Base-by-base conservation (phyloP, 2,797 vertebrate species). In the Microctenopoma stevenorrisi region DNA sequence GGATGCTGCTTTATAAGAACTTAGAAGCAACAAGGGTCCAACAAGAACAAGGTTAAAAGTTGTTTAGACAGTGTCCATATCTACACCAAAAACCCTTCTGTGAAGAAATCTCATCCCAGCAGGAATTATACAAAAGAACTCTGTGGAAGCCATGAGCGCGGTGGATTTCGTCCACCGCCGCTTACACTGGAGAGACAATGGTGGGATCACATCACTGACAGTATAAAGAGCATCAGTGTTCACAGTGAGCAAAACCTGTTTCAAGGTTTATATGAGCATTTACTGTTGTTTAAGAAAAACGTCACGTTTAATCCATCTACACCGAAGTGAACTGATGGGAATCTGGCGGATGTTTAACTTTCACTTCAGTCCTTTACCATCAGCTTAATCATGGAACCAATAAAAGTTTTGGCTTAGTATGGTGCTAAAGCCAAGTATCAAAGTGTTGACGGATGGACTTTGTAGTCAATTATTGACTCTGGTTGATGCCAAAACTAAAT, bases 371-470 rank as follows among this genome's bases (percentile, higher is more conserved):
- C 8, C 4, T 18, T 64, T 15, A 52, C 0, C 38, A 16, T 28
- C 37, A 15, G 15, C 12, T 4, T 58, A 16, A 15, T 63, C 16
- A 53, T 51, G 3, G 11, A 57, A 12, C 11, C 7, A 26, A 28
- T n/a, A 10, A 61, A 62, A 53, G 61, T 9, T 56, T 25, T 57
- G 55, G 13, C 15, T 37, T n/a, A 15, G 3, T 40, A 40, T 28
- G 30, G 15, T 57, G 5, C 0, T 0, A n/a, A 22, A 38, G 40
- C 5, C 38, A n/a, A 6, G 6, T 68, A 68, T 71, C 43, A 54
- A 10, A 48, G 25, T n/a, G 53, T 33, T 58, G 52, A 58, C 13
- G 14, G 25, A 57, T 50, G 59, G 25, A 43, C 76, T 15, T 37
- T 50, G 37, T 48, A 9, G 4, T 53, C 4, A 51, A 8, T 71